Conservation (phyloP, 2,113 vertebrate species). For the Paedocypris sp. region DNA sequence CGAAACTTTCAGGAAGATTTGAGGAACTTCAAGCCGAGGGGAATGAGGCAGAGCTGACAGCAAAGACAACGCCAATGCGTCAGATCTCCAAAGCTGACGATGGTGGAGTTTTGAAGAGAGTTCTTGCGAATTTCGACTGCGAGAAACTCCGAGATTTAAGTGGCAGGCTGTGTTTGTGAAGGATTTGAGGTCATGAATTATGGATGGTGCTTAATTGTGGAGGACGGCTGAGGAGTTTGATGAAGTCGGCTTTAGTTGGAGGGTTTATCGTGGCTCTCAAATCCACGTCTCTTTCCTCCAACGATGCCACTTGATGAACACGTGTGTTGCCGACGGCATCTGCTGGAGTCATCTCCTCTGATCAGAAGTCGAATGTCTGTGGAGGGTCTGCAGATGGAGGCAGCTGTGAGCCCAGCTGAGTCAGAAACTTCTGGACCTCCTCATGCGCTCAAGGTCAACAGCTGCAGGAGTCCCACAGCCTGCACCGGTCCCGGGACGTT, state of each 20-base stretch:
- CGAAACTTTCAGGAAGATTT: slow-evolving; percentile 5
- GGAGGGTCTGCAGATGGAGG: slow-evolving; percentile 52
- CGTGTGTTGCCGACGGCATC: slow-evolving; percentile 39
- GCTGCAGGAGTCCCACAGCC: slow-evolving; percentile 49
- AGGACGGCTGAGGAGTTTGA: slow-evolving; percentile 37
- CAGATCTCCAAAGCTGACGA: too few species aligned
- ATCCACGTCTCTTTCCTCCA: slow-evolving; percentile 8
- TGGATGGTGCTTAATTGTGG: slow-evolving; percentile 53
- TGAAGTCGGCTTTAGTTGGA: slow-evolving; percentile 10
- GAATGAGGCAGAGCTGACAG: not conserved
- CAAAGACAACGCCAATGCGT: too few species aligned
- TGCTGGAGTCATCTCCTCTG: slow-evolving; percentile 30
- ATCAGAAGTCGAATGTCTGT: slow-evolving; percentile 38
- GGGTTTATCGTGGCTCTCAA: slow-evolving; percentile 25
- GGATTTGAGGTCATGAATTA: slow-evolving; percentile 52
- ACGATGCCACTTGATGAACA: slow-evolving; percentile 8
- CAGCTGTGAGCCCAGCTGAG: slow-evolving; percentile 62
- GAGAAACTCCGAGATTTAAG: too few species aligned
- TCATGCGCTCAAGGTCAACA: slow-evolving; percentile 46
- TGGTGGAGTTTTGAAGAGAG: too few species aligned
- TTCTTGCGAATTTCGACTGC: too few species aligned
- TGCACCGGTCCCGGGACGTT: slow-evolving; percentile 15
- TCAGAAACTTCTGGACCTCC: slow-evolving; percentile 44
- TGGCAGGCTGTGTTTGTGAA: slow-evolving; percentile 39
- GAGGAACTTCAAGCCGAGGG: not conserved